Percentiles rank a stretch among this genome's conserved stretches.
phyloP scores from a whole-genome alignment of 2,888 invertebrate genomes.

The Thymelicus sylvestris region DNA sequence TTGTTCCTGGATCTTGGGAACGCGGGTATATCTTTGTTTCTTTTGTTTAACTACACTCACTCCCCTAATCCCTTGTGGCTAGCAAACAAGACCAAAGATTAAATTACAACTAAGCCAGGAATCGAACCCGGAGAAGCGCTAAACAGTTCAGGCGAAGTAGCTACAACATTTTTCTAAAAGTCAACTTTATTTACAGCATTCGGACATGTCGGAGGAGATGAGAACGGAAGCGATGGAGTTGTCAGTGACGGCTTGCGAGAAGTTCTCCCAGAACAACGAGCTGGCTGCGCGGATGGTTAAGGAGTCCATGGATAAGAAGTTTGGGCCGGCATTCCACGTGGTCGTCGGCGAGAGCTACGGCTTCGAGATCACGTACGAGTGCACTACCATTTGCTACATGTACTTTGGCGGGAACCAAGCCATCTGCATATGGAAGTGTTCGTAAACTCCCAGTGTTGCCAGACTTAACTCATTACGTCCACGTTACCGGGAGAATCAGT shows the following conservation, averaged over 20 bases:
- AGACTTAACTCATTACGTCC: slow-evolving; percentile 22
- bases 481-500: slow-evolving; percentile 20
- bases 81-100: too few relatives aligned
- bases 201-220: slow-evolving; percentile 98
- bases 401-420: slow-evolving; percentile 97
- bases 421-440: slow-evolving; percentile 95
- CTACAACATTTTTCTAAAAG: not conserved
- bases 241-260: slow-evolving; percentile 97
- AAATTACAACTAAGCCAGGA: too few relatives aligned
- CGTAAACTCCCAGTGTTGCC: slow-evolving; percentile 55
- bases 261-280: slow-evolving; percentile 93
- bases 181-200: slow-evolving; percentile 86
- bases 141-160: not conserved
- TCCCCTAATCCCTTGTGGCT: too few relatives aligned
- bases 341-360: slow-evolving; percentile 98
- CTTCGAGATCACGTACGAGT: slow-evolving; percentile 96
- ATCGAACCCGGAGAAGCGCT: too few relatives aligned
- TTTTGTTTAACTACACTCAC: too few relatives aligned
- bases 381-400: slow-evolving; percentile 93
- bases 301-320: slow-evolving; percentile 97
- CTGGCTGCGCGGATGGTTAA: slow-evolving; percentile 97
- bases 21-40: too few relatives aligned
- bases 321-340: slow-evolving; percentile 97
- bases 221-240: slow-evolving; percentile 95
- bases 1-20: too few relatives aligned